Evolutionary conservation across 2,113 vertebrate genomes (phyloP), one percentile per base, ranked within the genome.

Genomic region (Ictidomys tridecemlineatus): DNA sequence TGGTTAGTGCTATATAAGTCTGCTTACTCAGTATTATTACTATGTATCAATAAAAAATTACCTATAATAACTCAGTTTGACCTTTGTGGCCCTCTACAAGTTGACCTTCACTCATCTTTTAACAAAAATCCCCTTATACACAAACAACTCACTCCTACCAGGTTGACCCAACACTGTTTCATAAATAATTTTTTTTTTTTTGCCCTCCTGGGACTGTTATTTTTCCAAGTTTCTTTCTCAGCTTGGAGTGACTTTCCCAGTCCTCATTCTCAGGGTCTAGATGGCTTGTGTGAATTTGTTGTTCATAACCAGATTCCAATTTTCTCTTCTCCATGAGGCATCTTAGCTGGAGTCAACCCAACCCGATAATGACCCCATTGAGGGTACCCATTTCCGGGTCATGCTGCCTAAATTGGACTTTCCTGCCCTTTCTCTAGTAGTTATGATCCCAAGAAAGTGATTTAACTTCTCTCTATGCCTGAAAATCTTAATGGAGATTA

Each of bases 171-270:
- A 34, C 0, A 65, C 18, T 24, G 11, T 4, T 83, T 28, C 20
- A 70, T n/a, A 39, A 37, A 65, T 34, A 51, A 45, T 77, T 65
- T 83, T 39, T 42, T 90, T 32, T 51, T 72, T 70, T 77, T 26
- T 70, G 42, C 4, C 1, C 76, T 87, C 58, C 30, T 76, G 65
- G 24, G 16, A 88, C 34, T 69, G 8, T 74, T 63, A 69, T 83
- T 63, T 86, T 22, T 51, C 32, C 42, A 96, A 86, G 34, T 69
- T 61, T 28, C 67, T 89, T 72, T 24, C n/a, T 93, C 39, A 63
- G 26, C 8, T 94, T 77, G 9, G 67, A 56, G n/a, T 17, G 34
- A 5, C 13, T 14, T 78, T 76, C 4, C 9, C 28, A 83, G 56
- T 32, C 34, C 63, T 67, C 4, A n/a, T 2, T 51, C 42, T 48